A percentile compares a stretch with the other conserved stretches of the same genome.
These are phyloP conservation scores for Ctenopoma multispine DNA, from an alignment of 2,797 vertebrate genomes.

Conservation along the genomic window DNA sequence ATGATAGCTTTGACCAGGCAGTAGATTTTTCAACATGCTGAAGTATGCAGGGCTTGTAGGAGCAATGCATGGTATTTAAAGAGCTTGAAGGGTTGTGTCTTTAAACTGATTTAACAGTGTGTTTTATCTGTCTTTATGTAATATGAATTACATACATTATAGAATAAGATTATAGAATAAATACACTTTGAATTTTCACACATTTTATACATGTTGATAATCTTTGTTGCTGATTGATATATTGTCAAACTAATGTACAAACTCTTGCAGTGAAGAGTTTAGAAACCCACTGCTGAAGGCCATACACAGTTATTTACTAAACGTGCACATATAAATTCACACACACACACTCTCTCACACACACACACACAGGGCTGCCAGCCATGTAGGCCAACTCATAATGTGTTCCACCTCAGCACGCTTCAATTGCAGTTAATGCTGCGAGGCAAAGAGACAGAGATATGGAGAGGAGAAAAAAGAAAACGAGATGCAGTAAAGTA, in stretches of 20 bases:
- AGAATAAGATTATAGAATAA: too few species aligned
- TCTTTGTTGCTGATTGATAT: too few species aligned
- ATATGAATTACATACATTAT: too few species aligned
- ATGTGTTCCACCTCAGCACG: conserved; percentile 79
- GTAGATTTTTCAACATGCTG: neutral
- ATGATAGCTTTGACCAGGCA: neutral
- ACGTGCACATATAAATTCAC: conserved; percentile 21
- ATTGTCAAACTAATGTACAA: too few species aligned
- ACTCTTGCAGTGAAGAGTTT: too few species aligned
- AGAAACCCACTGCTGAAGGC: too few species aligned
- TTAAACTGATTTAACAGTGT: neutral
- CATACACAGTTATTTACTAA: conserved; percentile 25
- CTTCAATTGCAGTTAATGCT: conserved; percentile 74
- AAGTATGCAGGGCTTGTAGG: neutral
- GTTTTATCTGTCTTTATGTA: neutral
- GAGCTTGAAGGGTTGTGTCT: neutral
- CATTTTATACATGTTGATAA: too few species aligned
- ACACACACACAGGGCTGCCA: conserved; percentile 62
- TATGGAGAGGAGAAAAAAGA: conserved; percentile 35
- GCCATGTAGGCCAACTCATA: conserved; percentile 79
- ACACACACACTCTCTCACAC: conserved; percentile 23
- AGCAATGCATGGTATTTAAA: neutral
- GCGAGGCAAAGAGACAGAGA: conserved; percentile 72
- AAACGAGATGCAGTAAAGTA: conserved; percentile 43
- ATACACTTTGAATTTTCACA: too few species aligned